Base-by-base conservation (phyloP, 2,113 vertebrate genomes). In the Etheostoma spectabile region DNA sequence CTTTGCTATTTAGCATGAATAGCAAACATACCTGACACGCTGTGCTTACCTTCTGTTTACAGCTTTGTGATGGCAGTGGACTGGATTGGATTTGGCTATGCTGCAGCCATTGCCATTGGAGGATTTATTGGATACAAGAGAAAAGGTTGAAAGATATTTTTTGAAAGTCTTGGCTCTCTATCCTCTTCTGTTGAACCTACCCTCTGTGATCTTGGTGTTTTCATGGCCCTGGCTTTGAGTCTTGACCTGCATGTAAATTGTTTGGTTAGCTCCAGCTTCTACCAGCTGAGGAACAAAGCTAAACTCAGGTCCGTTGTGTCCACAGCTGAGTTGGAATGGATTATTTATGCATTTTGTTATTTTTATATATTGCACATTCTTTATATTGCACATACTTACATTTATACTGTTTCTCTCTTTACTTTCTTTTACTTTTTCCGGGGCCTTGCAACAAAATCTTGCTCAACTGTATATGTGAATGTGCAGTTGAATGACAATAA, bases 71-170 rank as follows among this genome's bases (percentile, higher is more conserved):
- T 96, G 95, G 92, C 95, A 30, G 71, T 98, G 68, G 98, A 99
- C 93, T 97, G 97, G 96, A 53, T 97, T 80, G 98, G 98, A 24
- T 98, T 97, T 82, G 86, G 95, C 21, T 99, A 98, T 76, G 97
- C 97, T 79, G 95, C 95, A 0, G 60, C 96, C 74, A 85, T 99
- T 69, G 84, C 90, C 24, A 71, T 96, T 56, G 98, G 98, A 88
- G 97, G 98, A 48, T 93, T 95, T 68, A 70, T 97, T 83, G 97
- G 95, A 67, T 99, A 99, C 85, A 95, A 96, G 69, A 96, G 89
- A 83, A 98, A 95, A 98, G 98, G 98, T 99, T 88, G 0, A 77
- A 68, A 42, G 2, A 38, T 10, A 38, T 38, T 38, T 38, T 30
- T 38, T 38, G 8, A 10, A 38, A 38, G 35, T 38, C 35, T 38